Percentiles rank a stretch among this genome's conserved stretches.
These are phyloP conservation scores for Hydrotaea diabolus DNA, from an alignment of 2,888 invertebrate species.

Conservation along the genomic window DNA sequence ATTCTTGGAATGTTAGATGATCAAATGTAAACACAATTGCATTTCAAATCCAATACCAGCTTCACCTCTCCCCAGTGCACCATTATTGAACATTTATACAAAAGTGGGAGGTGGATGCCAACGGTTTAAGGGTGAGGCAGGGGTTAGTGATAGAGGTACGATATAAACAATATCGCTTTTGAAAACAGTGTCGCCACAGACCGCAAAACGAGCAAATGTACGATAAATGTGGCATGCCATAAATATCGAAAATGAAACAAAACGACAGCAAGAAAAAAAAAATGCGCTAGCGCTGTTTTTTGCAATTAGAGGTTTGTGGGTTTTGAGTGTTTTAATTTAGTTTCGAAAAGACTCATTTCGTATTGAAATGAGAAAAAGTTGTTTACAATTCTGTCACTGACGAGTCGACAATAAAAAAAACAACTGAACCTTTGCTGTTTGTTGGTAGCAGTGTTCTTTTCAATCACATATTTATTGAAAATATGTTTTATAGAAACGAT, in stretches of 20 bases:
- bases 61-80: no score
- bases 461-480: neutral
- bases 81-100: neutral
- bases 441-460: neutral
- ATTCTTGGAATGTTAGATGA: conserved; percentile 5
- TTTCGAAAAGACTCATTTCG: neutral
- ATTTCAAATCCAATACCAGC: neutral
- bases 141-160: neutral
- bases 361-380: neutral
- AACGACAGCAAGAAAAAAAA: neutral
- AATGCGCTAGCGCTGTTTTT: neutral
- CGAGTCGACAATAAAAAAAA: neutral
- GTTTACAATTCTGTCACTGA: no score
- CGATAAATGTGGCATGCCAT: conserved; percentile 2
- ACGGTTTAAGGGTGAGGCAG: neutral
- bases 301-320: conserved; percentile 7
- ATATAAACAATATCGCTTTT: conserved; percentile 23
- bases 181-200: neutral
- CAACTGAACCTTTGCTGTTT: neutral
- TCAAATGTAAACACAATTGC: neutral
- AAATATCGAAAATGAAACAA: neutral
- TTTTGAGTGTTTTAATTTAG: neutral
- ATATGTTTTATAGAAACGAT: neutral
- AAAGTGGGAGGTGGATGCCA: neutral
- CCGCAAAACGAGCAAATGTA: neutral